Evolutionary conservation across 2,888 invertebrate species (phyloP).

Genomic region (Plagodis pulveraria): DNA sequence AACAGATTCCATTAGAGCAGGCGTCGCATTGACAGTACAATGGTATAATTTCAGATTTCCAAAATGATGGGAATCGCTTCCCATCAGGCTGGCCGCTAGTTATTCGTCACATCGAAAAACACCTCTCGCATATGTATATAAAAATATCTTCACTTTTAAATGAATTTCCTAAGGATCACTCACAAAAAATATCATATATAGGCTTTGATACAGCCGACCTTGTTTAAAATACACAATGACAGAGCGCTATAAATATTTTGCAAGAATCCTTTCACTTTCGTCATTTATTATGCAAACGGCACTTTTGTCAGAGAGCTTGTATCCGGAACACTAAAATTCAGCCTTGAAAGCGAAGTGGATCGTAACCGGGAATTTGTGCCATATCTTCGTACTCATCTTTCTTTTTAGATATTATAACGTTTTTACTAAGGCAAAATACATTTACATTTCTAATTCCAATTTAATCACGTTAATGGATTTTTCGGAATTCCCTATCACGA

Average conservation of each 20-base stretch:
- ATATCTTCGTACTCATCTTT: neutral
- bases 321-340: conserved; percentile 5
- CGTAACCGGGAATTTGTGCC: neutral
- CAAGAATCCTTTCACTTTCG: conserved; percentile 12
- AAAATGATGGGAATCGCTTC: too few species aligned
- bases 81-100: too few species aligned
- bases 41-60: too few species aligned
- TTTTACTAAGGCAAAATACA: too few species aligned
- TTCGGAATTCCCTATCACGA: too few species aligned
- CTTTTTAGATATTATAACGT: neutral
- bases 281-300: conserved; percentile 23
- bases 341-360: conserved; percentile 7
- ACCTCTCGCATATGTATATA: too few species aligned
- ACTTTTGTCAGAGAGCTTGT: conserved; percentile 14
- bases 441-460: too few species aligned
- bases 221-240: neutral
- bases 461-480: too few species aligned
- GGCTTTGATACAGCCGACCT: neutral
- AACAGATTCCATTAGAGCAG: too few species aligned
- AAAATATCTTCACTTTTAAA: too few species aligned
- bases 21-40: too few species aligned
- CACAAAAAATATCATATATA: neutral
- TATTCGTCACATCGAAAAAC: too few species aligned
- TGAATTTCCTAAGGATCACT: neutral
- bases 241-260: conserved; percentile 1